These are phyloP conservation scores for Parnassius apollo DNA, from an alignment of 2,888 invertebrate genomes.

Conservation along the genomic window DNA sequence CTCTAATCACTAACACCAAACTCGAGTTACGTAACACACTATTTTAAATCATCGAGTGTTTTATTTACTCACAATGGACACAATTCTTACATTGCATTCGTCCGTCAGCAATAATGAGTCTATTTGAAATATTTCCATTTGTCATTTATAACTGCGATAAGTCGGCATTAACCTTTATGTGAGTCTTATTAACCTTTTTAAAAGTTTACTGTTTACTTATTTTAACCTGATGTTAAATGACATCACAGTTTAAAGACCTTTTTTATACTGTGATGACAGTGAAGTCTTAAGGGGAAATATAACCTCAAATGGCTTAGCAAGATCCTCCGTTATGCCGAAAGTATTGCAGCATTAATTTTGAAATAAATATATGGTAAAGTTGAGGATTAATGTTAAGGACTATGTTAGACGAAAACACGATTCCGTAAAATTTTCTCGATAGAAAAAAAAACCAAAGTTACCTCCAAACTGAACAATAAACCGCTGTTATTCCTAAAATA, in stretches of 20 bases:
- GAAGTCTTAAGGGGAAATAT: no score
- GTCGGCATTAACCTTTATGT: constrained; percentile 2
- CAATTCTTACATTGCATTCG: not conserved
- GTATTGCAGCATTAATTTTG: no score
- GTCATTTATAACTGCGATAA: not conserved
- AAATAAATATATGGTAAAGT: no score
- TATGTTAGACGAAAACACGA: no score
- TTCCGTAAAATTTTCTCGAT: no score
- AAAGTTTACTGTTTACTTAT: not conserved
- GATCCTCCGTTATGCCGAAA: no score
- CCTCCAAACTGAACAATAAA: no score
- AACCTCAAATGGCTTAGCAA: no score
- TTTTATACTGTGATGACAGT: not conserved
- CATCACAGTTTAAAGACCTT: no score
- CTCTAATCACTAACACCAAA: constrained; percentile 53
- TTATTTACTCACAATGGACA: not conserved
- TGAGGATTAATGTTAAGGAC: no score
- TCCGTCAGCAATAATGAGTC: not conserved
- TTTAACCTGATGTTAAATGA: constrained; percentile 1
- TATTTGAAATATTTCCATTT: not conserved
- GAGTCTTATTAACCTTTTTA: not conserved
- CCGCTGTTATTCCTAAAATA: no score
- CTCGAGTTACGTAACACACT: constrained; percentile 41
- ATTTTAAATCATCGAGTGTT: constrained; percentile 12
- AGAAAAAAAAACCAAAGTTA: no score